Evolutionary conservation across 2,888 invertebrate genomes (phyloP).

Genomic region (Phytoseiulus persimilis): DNA sequence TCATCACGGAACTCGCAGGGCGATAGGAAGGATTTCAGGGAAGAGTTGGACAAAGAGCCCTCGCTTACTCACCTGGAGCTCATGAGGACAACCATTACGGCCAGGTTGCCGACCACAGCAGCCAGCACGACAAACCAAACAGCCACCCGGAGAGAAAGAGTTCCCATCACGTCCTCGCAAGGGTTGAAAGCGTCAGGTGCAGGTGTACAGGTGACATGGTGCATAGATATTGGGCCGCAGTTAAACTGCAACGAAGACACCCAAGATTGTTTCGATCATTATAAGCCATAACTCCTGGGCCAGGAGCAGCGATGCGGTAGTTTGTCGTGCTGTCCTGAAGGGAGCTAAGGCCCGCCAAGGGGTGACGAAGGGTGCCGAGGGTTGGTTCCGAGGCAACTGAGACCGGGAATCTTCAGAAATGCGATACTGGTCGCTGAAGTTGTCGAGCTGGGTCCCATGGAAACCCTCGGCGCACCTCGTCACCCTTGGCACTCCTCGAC

Average conservation of each 20-base stretch:
- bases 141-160: conserved; percentile 65
- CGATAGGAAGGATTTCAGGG: too few relatives aligned
- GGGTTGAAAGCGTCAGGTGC: conserved; percentile 73
- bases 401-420: too few relatives aligned
- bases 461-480: too few relatives aligned
- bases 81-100: conserved; percentile 68
- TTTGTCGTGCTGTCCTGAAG: too few relatives aligned
- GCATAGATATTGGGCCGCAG: not conserved
- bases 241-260: not conserved
- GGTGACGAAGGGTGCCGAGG: not conserved
- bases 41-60: not conserved
- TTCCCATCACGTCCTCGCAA: conserved; percentile 82
- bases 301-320: too few relatives aligned
- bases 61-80: conserved; percentile 49
- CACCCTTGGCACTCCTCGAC: too few relatives aligned
- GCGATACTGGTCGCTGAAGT: too few relatives aligned
- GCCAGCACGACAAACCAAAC: conserved; percentile 78
- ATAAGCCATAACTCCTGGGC: too few relatives aligned
- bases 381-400: too few relatives aligned
- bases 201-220: conserved; percentile 59
- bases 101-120: conserved; percentile 72
- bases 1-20: too few relatives aligned
- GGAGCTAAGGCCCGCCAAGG: not conserved
- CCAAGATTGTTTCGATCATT: too few relatives aligned
- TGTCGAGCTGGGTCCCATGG: too few relatives aligned